Conservation (phyloP, 2,797 vertebrate genomes). For the Semotilus atromaculatus region DNA sequence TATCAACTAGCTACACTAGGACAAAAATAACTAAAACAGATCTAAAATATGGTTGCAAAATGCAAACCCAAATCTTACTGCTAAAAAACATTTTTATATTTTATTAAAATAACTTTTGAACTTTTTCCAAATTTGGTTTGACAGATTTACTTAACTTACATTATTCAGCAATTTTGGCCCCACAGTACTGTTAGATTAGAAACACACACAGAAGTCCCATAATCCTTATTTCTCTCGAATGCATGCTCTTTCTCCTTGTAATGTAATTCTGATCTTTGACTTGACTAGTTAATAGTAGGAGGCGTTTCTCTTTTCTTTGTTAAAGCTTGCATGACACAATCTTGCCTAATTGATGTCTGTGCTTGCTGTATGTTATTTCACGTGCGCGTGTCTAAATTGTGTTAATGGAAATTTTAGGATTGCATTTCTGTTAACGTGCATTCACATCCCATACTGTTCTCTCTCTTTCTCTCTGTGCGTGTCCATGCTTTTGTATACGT, state of each 20-base stretch:
- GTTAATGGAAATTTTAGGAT: neutral
- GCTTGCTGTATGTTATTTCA: neutral
- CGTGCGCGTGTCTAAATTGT: neutral
- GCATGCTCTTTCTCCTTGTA: constrained; percentile 9
- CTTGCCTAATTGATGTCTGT: neutral
- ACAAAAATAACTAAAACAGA: neutral
- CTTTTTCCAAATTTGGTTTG: neutral
- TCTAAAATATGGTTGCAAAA: neutral
- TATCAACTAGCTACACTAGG: too few species aligned
- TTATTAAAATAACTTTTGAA: neutral
- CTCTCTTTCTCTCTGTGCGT: neutral
- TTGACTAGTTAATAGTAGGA: neutral
- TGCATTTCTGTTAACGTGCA: neutral
- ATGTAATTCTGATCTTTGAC: neutral
- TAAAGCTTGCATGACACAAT: neutral
- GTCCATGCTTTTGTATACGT: constrained; percentile 26
- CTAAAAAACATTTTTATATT: neutral
- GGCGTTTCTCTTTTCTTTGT: constrained; percentile 23
- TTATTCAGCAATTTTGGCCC: neutral
- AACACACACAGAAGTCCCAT: neutral
- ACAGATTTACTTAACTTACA: constrained; percentile 3
- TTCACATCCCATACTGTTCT: neutral
- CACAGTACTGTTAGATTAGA: neutral
- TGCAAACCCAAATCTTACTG: neutral
- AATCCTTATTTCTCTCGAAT: neutral